Evolutionary conservation across 2,888 invertebrate genomes (phyloP).

Genomic region (Tinea semifulvella): DNA sequence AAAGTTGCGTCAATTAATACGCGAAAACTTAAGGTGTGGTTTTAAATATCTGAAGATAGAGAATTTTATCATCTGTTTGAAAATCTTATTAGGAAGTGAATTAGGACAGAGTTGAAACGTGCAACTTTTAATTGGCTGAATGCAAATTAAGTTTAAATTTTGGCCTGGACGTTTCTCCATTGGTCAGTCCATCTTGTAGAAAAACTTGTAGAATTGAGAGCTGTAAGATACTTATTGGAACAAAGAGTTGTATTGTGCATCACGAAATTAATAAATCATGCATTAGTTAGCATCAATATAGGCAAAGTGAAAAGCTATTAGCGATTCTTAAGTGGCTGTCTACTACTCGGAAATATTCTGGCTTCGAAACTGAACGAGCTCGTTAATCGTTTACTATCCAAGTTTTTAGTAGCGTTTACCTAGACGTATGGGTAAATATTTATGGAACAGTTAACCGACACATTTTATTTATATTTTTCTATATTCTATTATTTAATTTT

Average conservation of each 20-base stretch:
- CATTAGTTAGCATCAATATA: not conserved
- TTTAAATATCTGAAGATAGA: slow-evolving; percentile 6
- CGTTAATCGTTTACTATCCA: slow-evolving; percentile 8
- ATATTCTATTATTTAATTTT: no score
- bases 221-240: no score
- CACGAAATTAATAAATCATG: no score
- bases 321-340: not conserved
- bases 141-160: not conserved
- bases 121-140: slow-evolving; percentile 1
- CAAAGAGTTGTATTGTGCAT: no score
- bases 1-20: not conserved
- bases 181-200: no score
- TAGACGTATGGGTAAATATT: no score
- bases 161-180: no score
- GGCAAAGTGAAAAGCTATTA: not conserved
- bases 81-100: slow-evolving; percentile 5
- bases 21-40: not conserved
- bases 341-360: not conserved
- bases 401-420: no score
- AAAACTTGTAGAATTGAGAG: no score
- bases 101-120: not conserved
- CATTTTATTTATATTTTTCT: no score
- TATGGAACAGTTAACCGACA: no score
- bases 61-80: slow-evolving; percentile 9
- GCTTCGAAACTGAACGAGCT: not conserved